A percentile compares a stretch with the other conserved stretches of the same genome.
phyloP scores from a whole-genome alignment of 2,113 vertebrate genomes.

The Tachysurus vachellii region DNA sequence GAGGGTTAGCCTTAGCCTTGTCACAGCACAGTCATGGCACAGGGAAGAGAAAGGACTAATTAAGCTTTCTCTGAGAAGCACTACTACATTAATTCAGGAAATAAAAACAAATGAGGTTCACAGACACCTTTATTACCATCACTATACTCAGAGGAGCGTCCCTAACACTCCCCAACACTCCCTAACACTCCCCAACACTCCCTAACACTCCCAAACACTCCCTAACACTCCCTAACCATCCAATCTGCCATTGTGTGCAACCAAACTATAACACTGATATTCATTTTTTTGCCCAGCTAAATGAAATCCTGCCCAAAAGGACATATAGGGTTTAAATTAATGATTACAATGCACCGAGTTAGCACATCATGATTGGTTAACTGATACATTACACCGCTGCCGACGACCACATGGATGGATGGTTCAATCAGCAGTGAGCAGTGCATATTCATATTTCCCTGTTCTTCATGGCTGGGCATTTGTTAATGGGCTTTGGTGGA shows the following conservation, averaged over 20 bases:
- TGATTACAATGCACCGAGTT: slow-evolving; percentile 22
- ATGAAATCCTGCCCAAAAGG: slow-evolving; percentile 30
- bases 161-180: not conserved
- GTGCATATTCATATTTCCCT: slow-evolving; percentile 45
- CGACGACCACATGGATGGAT: slow-evolving; percentile 29
- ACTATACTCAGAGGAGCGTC: not conserved
- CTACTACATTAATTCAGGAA: slow-evolving; percentile 28
- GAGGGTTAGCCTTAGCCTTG: slow-evolving; percentile 20
- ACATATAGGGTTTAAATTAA: not conserved
- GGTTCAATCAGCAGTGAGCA: slow-evolving; percentile 43
- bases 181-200: not conserved
- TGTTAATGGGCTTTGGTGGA: slow-evolving; percentile 44
- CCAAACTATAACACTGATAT: not conserved
- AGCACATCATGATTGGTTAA: slow-evolving; percentile 36
- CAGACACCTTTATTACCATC: slow-evolving; percentile 7
- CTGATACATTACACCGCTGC: slow-evolving; percentile 11
- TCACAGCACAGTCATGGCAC: not conserved
- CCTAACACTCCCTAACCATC: not conserved
- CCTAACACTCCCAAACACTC: not conserved
- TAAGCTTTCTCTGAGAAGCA: slow-evolving; percentile 28
- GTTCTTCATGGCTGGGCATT: slow-evolving; percentile 35
- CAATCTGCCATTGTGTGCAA: not conserved
- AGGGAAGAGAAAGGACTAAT: slow-evolving; percentile 22
- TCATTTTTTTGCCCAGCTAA: not conserved
- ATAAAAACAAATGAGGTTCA: slow-evolving; percentile 12